Base-by-base conservation (phyloP, 2,113 vertebrate genomes). In the Trochalopteron elliotii region DNA sequence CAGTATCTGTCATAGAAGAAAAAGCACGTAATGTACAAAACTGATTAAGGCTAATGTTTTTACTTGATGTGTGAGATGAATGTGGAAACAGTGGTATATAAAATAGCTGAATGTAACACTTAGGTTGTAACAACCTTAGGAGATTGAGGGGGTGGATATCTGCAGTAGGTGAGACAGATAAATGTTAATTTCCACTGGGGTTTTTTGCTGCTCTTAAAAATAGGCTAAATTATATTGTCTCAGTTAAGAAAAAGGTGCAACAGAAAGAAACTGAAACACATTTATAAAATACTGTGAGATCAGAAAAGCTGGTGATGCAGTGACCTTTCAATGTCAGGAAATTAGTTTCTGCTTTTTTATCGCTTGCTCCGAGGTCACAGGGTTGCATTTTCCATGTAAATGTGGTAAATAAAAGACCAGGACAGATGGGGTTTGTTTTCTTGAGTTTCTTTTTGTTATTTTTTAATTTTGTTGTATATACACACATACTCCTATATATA, bases 111-210 rank as follows among this genome's bases (percentile, higher is more conserved):
- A 35, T 17, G 18, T 49, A 85, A 72, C 65, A 35, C 39, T 83
- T 69, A 55, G 3, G 16, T 59, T 87, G 12, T 88, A 42, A 60
- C 50, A 65, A 69, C 23, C 12, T 12, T 17, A 23, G 8, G 5
- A 80, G 47, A 23, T 21, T 86, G 85, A 59, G 85, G 63, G 33
- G 63, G 76, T 88, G 44, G 52, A 75, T 92, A 78, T 94, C 52
- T 0, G 0, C 9, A 35, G 16, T 9, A 94, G 55, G 71, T 81
- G 52, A 75, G 37, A 74, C 1, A 0, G 4, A 57, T 37, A 11
- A 83, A 76, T 23, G 7, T 76, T 85, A 71, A 42, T 91, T 95
- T 95, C 82, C 79, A 60, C 33, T 44, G 4, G 5, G 7, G 9
- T 24, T 23, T 37, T 91, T 72, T 44, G 6, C 42, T n/a, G 2